Conservation (phyloP, 2,797 vertebrate genomes). For the Capromys pilorides region DNA sequence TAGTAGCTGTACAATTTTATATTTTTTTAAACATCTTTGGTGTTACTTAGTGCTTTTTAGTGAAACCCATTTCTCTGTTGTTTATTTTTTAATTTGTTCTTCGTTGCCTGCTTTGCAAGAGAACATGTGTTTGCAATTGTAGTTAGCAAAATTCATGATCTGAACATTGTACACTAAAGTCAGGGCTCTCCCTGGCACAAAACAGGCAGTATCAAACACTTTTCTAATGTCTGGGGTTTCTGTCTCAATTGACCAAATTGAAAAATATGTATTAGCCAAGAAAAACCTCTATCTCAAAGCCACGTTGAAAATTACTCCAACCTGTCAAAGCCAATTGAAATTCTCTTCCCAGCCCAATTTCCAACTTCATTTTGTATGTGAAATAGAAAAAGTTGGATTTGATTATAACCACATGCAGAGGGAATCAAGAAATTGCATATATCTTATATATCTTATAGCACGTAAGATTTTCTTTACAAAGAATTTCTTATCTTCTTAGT, state of each 20-base stretch:
- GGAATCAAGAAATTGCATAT: constrained; percentile 73
- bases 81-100: constrained; percentile 81
- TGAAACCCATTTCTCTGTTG: constrained; percentile 75
- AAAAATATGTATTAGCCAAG: constrained; percentile 79
- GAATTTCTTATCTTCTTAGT: constrained; percentile 15
- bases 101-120: constrained; percentile 71
- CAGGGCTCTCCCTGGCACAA: constrained; percentile 63
- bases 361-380: constrained; percentile 74
- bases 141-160: constrained; percentile 79
- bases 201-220: constrained; percentile 72
- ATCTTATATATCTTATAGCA: constrained; percentile 64
- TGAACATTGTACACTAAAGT: constrained; percentile 77
- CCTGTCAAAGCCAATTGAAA: constrained; percentile 79
- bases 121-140: constrained; percentile 80
- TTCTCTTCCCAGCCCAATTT: constrained; percentile 71
- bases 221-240: constrained; percentile 78
- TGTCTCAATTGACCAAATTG: constrained; percentile 80
- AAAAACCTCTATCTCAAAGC: constrained; percentile 81
- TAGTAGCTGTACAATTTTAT: constrained; percentile 56
- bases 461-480: constrained; percentile 71
- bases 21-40: constrained; percentile 59
- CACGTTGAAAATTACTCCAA: constrained; percentile 75
- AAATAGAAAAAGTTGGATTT: constrained; percentile 76
- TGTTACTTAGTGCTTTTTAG: constrained; percentile 73
- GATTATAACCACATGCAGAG: constrained; percentile 81